phyloP scores from a whole-genome alignment of 1,140 invertebrate genomes.

The Papilio xuthus region DNA sequence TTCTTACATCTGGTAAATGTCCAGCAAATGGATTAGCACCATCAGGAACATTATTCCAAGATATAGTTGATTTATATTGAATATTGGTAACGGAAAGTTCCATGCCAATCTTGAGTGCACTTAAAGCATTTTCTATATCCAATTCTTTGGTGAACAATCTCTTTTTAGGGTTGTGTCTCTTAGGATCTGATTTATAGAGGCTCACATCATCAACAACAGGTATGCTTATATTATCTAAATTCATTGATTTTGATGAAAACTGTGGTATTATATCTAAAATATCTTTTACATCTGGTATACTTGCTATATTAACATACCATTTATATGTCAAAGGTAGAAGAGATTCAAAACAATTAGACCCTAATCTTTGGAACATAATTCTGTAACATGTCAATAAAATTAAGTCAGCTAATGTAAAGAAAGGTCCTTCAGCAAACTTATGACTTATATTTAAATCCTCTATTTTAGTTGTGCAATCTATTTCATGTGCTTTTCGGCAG shows the following conservation, averaged over 20 bases:
- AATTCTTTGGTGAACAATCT: slow-evolving; percentile 88
- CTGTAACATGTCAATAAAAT: slow-evolving; percentile 89
- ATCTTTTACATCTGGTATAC: slow-evolving; percentile 63
- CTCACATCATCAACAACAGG: slow-evolving; percentile 83
- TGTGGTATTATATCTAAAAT: slow-evolving; percentile 45
- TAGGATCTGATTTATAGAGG: slow-evolving; percentile 90
- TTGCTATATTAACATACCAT: slow-evolving; percentile 84
- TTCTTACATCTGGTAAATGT: slow-evolving; percentile 88
- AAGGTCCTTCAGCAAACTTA: slow-evolving; percentile 91
- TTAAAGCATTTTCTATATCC: slow-evolving; percentile 86
- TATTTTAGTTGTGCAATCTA: slow-evolving; percentile 75
- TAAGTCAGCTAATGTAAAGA: slow-evolving; percentile 92
- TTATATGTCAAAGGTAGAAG: slow-evolving; percentile 85
- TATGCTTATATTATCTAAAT: slow-evolving; percentile 50
- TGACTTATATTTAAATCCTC: slow-evolving; percentile 84
- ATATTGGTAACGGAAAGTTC: slow-evolving; percentile 70
- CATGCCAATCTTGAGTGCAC: slow-evolving; percentile 61
- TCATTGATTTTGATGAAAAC: slow-evolving; percentile 36
- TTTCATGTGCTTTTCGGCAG: slow-evolving; percentile 54
- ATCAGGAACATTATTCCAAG: slow-evolving; percentile 86
- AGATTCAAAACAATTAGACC: slow-evolving; percentile 74
- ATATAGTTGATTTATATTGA: slow-evolving; percentile 51
- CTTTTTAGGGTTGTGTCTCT: slow-evolving; percentile 87
- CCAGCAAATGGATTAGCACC: slow-evolving; percentile 90
- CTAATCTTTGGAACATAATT: slow-evolving; percentile 83